Evolutionary conservation across 2,888 invertebrate genomes (phyloP).

Genomic region (Iphiclides podalirius): DNA sequence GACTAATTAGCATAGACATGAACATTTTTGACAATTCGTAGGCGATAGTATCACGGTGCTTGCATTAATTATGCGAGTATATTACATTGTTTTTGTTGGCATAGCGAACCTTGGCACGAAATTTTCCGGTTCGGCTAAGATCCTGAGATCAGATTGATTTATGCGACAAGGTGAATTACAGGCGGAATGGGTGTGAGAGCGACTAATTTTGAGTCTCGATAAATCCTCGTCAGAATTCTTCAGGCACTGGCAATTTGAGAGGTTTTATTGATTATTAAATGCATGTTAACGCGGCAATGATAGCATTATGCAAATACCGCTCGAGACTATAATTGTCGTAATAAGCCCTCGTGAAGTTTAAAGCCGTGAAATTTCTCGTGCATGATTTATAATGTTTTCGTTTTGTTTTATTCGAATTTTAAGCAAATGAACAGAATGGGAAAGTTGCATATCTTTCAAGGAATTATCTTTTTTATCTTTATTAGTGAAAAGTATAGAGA

Average conservation of each 20-base stretch:
- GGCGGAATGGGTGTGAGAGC: constrained; percentile 32
- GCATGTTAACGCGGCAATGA: constrained; percentile 21
- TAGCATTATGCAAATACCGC: constrained; percentile 25
- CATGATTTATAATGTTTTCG: too few relatives aligned
- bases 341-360: constrained; percentile 4
- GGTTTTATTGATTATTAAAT: constrained; percentile 28
- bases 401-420: too few relatives aligned
- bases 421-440: too few relatives aligned
- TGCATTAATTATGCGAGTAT: constrained; percentile 48
- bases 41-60: constrained; percentile 43
- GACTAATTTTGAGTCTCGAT: constrained; percentile 24
- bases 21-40: constrained; percentile 31
- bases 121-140: constrained; percentile 23
- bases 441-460: too few relatives aligned
- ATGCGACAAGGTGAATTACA: constrained; percentile 40
- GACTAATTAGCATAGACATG: constrained; percentile 25
- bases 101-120: constrained; percentile 54
- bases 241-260: constrained; percentile 22
- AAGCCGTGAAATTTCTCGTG: too few relatives aligned
- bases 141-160: constrained; percentile 31
- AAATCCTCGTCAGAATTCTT: constrained; percentile 12
- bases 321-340: constrained; percentile 15
- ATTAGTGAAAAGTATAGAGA: too few relatives aligned
- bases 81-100: constrained; percentile 43
- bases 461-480: too few relatives aligned